Percentiles rank a stretch among this genome's conserved stretches.
phyloP scores from a whole-genome alignment of 1,140 invertebrate genomes.

The Palaemon carinicauda region DNA sequence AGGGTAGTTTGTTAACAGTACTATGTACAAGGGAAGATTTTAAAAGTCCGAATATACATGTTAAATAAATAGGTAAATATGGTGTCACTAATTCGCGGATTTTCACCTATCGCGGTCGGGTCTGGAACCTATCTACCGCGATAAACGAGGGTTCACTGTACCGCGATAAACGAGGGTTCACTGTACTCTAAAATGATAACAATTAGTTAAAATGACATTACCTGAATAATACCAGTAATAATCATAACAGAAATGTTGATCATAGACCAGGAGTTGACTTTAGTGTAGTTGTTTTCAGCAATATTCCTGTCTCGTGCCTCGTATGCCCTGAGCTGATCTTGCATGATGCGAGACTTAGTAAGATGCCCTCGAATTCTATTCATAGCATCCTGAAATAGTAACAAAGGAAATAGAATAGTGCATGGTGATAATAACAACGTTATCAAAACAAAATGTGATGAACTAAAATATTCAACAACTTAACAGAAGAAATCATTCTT shows the following conservation, averaged over 20 bases:
- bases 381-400: slow-evolving; percentile 67
- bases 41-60: no score
- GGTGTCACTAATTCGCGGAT: no score
- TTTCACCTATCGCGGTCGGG: no score
- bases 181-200: no score
- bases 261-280: slow-evolving; percentile 78
- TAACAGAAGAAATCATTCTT: neutral
- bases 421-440: neutral
- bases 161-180: no score
- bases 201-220: no score
- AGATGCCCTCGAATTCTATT: slow-evolving; percentile 71
- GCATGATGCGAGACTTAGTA: slow-evolving; percentile 73
- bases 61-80: no score
- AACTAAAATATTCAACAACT: neutral
- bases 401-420: slow-evolving; percentile 19
- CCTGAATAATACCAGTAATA: slow-evolving; percentile 73
- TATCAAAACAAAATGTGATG: neutral
- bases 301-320: slow-evolving; percentile 81
- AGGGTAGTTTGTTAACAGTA: no score
- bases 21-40: no score
- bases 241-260: slow-evolving; percentile 77
- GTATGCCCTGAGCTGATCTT: slow-evolving; percentile 76
- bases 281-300: slow-evolving; percentile 78
- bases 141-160: no score
- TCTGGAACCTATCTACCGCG: no score